phyloP scores from a whole-genome alignment of 2,888 invertebrate species.

The Beris morrisii region DNA sequence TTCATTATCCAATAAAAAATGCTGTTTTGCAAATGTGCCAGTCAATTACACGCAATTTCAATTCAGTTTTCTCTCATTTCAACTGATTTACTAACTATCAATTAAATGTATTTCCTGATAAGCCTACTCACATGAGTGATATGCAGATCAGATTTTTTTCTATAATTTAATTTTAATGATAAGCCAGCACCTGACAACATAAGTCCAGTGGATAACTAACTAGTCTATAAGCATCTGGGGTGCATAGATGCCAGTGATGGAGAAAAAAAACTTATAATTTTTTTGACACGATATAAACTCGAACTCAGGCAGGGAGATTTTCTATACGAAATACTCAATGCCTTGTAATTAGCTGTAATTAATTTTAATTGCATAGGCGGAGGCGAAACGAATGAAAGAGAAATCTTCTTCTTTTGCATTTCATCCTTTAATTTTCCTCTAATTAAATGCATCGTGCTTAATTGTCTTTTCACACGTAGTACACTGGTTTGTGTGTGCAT shows the following conservation, averaged over 20 bases:
- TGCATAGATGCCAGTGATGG: background rate
- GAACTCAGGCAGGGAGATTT: background rate
- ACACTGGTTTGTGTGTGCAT: slow-evolving; percentile 11
- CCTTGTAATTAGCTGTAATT: slow-evolving; percentile 38
- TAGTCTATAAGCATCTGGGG: too few species aligned
- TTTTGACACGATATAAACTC: slow-evolving; percentile 24
- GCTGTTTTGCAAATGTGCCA: too few species aligned
- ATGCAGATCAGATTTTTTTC: too few species aligned
- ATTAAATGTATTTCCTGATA: too few species aligned
- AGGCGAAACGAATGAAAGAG: slow-evolving; percentile 32
- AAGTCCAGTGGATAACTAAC: too few species aligned
- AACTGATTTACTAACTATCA: too few species aligned
- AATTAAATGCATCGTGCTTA: slow-evolving; percentile 38
- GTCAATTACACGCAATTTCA: too few species aligned
- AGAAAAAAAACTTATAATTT: background rate
- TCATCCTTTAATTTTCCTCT: slow-evolving; percentile 38
- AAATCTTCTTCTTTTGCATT: slow-evolving; percentile 36
- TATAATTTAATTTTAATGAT: too few species aligned
- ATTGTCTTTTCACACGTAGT: slow-evolving; percentile 38
- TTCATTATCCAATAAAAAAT: too few species aligned
- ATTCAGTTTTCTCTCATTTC: too few species aligned
- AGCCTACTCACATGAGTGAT: too few species aligned
- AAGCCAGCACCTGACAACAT: too few species aligned
- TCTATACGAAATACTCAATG: slow-evolving; percentile 24
- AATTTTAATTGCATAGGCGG: slow-evolving; percentile 38